Percentiles rank a stretch among this genome's conserved stretches.
Evolutionary conservation across 2,888 invertebrate genomes (phyloP).

Genomic region (Dryomyza anilis): DNA sequence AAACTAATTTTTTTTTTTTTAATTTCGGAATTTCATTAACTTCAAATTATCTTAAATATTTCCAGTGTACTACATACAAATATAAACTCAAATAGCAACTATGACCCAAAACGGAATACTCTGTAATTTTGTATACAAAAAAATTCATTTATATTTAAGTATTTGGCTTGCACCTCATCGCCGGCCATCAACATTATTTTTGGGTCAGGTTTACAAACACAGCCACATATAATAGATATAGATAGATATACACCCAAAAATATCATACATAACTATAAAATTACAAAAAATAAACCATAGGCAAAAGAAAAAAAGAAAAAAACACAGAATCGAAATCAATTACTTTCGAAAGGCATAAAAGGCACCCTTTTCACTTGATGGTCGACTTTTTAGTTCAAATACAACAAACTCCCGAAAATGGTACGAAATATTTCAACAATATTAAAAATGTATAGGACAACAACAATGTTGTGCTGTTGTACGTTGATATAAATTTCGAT

Average conservation of each 20-base stretch:
- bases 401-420: constrained; percentile 27
- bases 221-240: neutral
- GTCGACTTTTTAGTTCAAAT: neutral
- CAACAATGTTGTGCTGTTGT: constrained; percentile 7
- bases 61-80: too few species aligned
- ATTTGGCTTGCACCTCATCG: neutral
- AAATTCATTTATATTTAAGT: neutral
- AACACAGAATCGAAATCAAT: constrained; percentile 3
- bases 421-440: constrained; percentile 41
- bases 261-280: neutral
- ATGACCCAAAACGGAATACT: too few species aligned
- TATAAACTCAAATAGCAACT: too few species aligned
- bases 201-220: neutral
- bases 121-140: too few species aligned
- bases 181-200: neutral
- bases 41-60: too few species aligned
- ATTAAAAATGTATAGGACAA: constrained; percentile 44
- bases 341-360: constrained; percentile 18
- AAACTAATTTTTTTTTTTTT: too few species aligned
- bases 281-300: neutral
- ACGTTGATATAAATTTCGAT: constrained; percentile 14
- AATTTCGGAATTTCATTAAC: too few species aligned
- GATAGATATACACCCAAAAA: neutral
- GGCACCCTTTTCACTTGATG: constrained; percentile 4
- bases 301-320: neutral